Conservation (phyloP, 2,888 invertebrate genomes). For the Branchipolynoe longqiensis region DNA sequence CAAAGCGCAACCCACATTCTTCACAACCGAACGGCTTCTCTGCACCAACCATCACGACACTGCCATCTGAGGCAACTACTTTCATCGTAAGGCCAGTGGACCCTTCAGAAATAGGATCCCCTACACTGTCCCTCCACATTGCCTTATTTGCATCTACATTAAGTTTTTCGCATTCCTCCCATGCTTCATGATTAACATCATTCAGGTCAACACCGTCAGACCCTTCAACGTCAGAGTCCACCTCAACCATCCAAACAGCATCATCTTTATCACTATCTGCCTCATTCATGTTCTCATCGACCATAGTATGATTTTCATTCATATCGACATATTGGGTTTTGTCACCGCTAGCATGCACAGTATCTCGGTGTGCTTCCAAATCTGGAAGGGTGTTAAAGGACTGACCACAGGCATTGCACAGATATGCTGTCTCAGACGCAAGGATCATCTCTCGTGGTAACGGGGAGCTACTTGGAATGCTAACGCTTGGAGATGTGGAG, state of each 20-base stretch:
- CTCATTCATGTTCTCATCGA: constrained; percentile 4
- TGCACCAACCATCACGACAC: neutral
- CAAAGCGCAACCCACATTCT: neutral
- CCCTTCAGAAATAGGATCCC: too few species aligned
- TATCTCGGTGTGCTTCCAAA: neutral
- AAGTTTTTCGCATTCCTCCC: too few species aligned
- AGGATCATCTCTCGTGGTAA: neutral
- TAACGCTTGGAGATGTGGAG: neutral
- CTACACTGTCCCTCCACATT: too few species aligned
- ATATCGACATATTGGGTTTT: neutral
- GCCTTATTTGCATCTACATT: too few species aligned
- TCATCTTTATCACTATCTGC: neutral
- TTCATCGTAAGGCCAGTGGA: too few species aligned
- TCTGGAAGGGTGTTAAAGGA: neutral
- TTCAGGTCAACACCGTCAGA: neutral
- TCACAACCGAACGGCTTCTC: constrained; percentile 6
- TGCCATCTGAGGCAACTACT: neutral
- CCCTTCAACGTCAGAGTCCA: neutral
- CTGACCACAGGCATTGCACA: constrained; percentile 1
- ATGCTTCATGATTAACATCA: neutral
- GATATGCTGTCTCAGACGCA: neutral
- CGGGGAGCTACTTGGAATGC: constrained; percentile 1
- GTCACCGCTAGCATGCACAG: neutral
- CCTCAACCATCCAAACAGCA: neutral
- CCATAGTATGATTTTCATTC: neutral